Percentiles rank a stretch among this genome's conserved stretches.
These are phyloP conservation scores for Dicerorhinus sumatrensis DNA, from an alignment of 2,113 vertebrate species.

Conservation along the genomic window DNA sequence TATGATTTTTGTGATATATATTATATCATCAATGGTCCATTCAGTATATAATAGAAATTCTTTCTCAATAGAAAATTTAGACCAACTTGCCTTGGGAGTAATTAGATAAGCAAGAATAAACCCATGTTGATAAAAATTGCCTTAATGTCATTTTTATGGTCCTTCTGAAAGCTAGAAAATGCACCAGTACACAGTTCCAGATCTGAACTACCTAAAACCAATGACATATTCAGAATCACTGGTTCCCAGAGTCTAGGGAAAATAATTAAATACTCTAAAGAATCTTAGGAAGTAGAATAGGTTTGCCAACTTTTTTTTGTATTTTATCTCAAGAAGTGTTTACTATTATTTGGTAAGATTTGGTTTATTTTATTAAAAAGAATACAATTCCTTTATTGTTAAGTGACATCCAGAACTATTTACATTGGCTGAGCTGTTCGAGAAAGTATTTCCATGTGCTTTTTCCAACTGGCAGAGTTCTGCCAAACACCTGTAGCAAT, in stretches of 20 bases:
- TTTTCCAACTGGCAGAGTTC: not conserved
- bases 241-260: not conserved
- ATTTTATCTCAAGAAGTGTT: not conserved
- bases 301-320: not conserved
- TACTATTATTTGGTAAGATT: conserved; percentile 23
- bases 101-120: not conserved
- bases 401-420: conserved; percentile 25
- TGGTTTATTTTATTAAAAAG: conserved; percentile 33
- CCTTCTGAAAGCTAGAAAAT: conserved; percentile 4
- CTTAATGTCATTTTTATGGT: not conserved
- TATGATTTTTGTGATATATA: not conserved
- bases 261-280: not conserved
- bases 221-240: not conserved
- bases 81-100: not conserved
- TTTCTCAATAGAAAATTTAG: conserved; percentile 37
- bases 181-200: not conserved
- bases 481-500: not conserved
- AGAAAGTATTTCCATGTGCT: conserved; percentile 10
- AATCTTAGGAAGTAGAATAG: not conserved
- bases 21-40: not conserved
- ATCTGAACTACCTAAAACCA: not conserved
- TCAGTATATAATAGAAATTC: not conserved
- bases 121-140: not conserved
- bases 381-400: not conserved
- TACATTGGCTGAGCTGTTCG: not conserved